Conservation (phyloP, 2,888 invertebrate species). For the Holacanthella duospinosa region DNA sequence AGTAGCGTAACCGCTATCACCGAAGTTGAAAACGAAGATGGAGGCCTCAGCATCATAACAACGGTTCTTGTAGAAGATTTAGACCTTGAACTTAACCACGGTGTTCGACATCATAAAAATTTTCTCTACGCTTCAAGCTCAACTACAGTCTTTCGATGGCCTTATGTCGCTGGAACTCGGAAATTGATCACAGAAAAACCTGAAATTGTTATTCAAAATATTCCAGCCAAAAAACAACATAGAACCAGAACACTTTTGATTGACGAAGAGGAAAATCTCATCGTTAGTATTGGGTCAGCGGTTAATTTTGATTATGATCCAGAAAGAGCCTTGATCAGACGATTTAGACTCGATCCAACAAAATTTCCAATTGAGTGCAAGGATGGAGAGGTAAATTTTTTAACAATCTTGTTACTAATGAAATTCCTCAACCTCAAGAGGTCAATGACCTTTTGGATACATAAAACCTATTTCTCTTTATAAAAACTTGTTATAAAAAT, state of each 20-base stretch:
- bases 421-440: neutral
- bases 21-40: neutral
- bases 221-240: conserved; percentile 20
- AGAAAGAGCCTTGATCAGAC: conserved; percentile 17
- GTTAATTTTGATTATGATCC: conserved; percentile 20
- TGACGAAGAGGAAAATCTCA: conserved; percentile 5
- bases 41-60: neutral
- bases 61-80: conserved; percentile 10
- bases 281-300: conserved; percentile 17
- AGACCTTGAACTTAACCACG: conserved; percentile 19
- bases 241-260: conserved; percentile 21
- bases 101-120: conserved; percentile 17
- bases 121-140: conserved; percentile 27
- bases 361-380: conserved; percentile 15
- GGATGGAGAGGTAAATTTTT: conserved; percentile 16
- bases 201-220: conserved; percentile 15
- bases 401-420: neutral
- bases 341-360: conserved; percentile 16
- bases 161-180: conserved; percentile 24
- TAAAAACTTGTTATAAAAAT: neutral
- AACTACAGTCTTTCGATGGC: conserved; percentile 25
- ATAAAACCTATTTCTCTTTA: too few relatives aligned
- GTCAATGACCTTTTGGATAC: too few relatives aligned
- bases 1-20: conserved; percentile 6
- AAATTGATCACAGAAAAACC: conserved; percentile 8